phyloP scores from a whole-genome alignment of 1,140 invertebrate species.

The Leptinotarsa undecemlineata region DNA sequence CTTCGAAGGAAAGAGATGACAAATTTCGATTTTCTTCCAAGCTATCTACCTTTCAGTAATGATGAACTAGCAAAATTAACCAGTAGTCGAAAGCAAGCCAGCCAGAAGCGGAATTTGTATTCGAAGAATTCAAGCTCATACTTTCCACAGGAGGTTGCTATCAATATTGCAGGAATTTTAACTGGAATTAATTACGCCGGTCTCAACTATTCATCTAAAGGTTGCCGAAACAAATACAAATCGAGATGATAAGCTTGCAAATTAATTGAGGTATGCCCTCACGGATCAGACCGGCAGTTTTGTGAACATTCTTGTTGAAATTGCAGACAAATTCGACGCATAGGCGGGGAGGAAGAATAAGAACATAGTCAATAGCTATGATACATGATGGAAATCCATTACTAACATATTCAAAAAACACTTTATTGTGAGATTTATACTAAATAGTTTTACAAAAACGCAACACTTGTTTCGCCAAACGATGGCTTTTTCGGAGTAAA shows the following conservation, averaged over 20 bases:
- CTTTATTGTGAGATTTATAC: no score
- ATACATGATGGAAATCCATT: no score
- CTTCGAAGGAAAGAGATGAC: no score
- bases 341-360: background rate
- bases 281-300: conserved; percentile 32
- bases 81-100: background rate
- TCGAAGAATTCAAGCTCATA: conserved; percentile 25
- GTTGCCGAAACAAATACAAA: conserved; percentile 37
- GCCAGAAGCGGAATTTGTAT: conserved; percentile 6
- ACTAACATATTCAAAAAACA: no score
- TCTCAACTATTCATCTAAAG: conserved; percentile 28
- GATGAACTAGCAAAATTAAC: conserved; percentile 4
- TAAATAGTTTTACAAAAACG: no score
- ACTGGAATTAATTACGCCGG: conserved; percentile 37
- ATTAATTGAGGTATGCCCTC: conserved; percentile 33
- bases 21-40: no score
- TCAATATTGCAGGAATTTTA: conserved; percentile 36
- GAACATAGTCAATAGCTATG: no score
- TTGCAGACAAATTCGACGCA: conserved; percentile 15
- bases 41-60: background rate
- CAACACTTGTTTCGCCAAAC: no score
- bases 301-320: conserved; percentile 31
- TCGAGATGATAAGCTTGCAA: conserved; percentile 32
- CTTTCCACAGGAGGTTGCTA: conserved; percentile 23
- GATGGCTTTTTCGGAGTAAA: no score